phyloP scores from a whole-genome alignment of 1,140 invertebrate genomes.

The Idris sp. region DNA sequence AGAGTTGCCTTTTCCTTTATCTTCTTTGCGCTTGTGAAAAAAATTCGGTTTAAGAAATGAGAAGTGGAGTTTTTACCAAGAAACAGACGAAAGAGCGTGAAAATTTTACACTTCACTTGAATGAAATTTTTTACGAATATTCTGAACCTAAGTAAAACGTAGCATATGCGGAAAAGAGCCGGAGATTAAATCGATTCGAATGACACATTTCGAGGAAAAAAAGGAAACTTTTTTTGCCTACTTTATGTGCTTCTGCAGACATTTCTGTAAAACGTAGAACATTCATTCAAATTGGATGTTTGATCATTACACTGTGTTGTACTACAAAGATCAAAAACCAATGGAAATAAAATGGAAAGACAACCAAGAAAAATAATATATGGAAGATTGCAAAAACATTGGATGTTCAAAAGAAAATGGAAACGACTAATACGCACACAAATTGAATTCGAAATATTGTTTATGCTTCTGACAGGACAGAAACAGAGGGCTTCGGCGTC shows the following conservation, averaged over 20 bases:
- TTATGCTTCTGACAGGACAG: conserved; percentile 4
- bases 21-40: conserved; percentile 29
- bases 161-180: conserved; percentile 29
- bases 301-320: conserved; percentile 18
- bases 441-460: conserved; percentile 25
- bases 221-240: too few relatives aligned
- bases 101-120: conserved; percentile 55
- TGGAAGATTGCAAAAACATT: conserved; percentile 30
- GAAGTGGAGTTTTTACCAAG: conserved; percentile 37
- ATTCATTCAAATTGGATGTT: conserved; percentile 28
- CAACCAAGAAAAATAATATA: conserved; percentile 13
- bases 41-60: conserved; percentile 35
- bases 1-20: conserved; percentile 50
- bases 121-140: conserved; percentile 54
- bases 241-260: conserved; percentile 2
- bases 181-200: conserved; percentile 44
- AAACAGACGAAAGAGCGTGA: conserved; percentile 27
- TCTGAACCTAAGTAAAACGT: conserved; percentile 41
- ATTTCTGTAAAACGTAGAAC: background rate
- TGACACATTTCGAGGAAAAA: conserved; percentile 20
- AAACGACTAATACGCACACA: conserved; percentile 29
- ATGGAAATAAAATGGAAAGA: conserved; percentile 12
- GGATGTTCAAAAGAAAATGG: conserved; percentile 32
- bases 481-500: background rate
- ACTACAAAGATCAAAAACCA: conserved; percentile 7